These are phyloP conservation scores for Athalia cordata DNA, from an alignment of 2,888 invertebrate species.

Conservation along the genomic window DNA sequence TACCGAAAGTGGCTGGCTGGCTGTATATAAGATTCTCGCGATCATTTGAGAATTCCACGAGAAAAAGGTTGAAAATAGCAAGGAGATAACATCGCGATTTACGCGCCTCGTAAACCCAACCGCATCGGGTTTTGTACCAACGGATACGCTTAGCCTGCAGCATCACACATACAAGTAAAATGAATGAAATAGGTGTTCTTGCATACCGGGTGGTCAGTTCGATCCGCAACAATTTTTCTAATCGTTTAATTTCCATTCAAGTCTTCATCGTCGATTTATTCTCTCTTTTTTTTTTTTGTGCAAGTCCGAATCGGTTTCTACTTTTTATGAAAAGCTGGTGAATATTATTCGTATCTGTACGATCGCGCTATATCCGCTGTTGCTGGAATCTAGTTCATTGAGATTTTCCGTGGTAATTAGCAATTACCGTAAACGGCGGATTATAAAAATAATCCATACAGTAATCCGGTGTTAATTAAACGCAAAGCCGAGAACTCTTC, in stretches of 20 bases:
- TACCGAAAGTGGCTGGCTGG: neutral
- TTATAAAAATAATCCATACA: conserved; percentile 34
- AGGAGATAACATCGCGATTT: conserved; percentile 42
- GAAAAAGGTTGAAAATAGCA: conserved; percentile 43
- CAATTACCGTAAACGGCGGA: conserved; percentile 38
- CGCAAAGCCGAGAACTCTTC: conserved; percentile 29
- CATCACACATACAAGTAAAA: neutral
- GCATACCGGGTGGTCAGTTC: conserved; percentile 9
- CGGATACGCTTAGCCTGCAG: conserved; percentile 9
- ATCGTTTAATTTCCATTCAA: neutral
- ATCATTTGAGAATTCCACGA: conserved; percentile 31
- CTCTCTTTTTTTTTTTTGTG: too few relatives aligned
- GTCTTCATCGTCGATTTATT: too few relatives aligned
- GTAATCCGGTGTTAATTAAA: conserved; percentile 33
- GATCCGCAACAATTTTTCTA: neutral
- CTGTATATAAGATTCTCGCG: neutral
- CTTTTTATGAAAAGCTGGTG: too few relatives aligned
- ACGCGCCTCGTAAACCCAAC: conserved; percentile 41
- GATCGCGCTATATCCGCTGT: neutral
- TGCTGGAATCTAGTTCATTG: neutral
- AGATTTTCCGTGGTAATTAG: conserved; percentile 32
- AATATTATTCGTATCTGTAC: neutral
- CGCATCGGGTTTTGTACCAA: conserved; percentile 23
- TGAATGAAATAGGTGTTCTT: neutral
- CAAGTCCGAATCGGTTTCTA: too few relatives aligned